Evolutionary conservation across 2,888 invertebrate genomes (phyloP), one percentile per base, ranked within the genome.

Genomic region (Eustalomyia histrio): DNA sequence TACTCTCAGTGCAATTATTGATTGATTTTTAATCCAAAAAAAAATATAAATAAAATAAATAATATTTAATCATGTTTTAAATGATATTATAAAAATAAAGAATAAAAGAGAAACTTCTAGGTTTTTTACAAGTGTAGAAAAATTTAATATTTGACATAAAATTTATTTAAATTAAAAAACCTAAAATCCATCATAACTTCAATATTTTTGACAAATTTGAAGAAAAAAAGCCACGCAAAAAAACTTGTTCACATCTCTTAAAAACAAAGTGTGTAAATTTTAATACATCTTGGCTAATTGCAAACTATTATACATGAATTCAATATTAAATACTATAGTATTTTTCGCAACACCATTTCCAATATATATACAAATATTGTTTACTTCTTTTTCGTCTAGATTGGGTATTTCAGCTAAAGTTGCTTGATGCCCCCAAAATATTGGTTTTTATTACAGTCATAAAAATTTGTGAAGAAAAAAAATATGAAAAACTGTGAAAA

Each of bases 341-440:
- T 47, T 47, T 47, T 47, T 47, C 43, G n/a, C 12, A n/a, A 47
- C 43, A 47, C 43, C 43, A 47, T 47, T 47, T 47, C 43, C n/a
- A 14, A 12, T 39, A 10, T 10, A 35, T 5, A 24, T 2, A 35
- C 3, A 35, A 10, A 8, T n/a, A n/a, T n/a, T n/a, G 8, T 35
- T 35, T 35, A 1, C 8, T 35, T 1, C 24, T 24, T 24, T 24
- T 24, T 24, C 24, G 5, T n/a, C n/a, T n/a, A n/a, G n/a, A n/a
- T n/a, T n/a, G n/a, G n/a, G n/a, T n/a, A n/a, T n/a, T n/a, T n/a
- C n/a, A n/a, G n/a, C n/a, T n/a, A n/a, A n/a, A n/a, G n/a, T n/a
- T n/a, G n/a, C n/a, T n/a, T n/a, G n/a, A n/a, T n/a, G n/a, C n/a
- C n/a, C n/a, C n/a, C n/a, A n/a, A n/a, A n/a, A n/a, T n/a, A n/a